Conservation (phyloP, 2,888 invertebrate species). For the Plebejus anna region DNA sequence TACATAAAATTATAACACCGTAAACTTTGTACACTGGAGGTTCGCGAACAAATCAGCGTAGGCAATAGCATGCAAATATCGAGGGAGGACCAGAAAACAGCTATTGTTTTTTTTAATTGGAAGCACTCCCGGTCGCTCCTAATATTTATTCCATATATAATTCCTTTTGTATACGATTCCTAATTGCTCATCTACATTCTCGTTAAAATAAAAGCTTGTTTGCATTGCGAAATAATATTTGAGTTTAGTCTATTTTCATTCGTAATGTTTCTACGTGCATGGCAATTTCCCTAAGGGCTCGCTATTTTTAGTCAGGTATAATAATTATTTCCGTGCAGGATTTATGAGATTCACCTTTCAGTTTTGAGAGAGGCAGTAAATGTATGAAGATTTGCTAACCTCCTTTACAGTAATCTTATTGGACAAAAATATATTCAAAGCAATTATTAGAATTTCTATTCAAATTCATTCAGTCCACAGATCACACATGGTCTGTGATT, state of each 20-base stretch:
- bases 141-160: conserved; percentile 27
- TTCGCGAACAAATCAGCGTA: conserved; percentile 59
- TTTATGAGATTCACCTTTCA: neutral
- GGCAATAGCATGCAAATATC: conserved; percentile 70
- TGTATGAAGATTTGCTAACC: too few relatives aligned
- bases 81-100: conserved; percentile 54
- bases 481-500: too few relatives aligned
- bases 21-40: conserved; percentile 49
- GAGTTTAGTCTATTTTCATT: neutral
- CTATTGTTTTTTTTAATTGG: conserved; percentile 73
- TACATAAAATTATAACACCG: conserved; percentile 52
- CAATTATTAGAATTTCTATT: too few relatives aligned
- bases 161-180: conserved; percentile 17
- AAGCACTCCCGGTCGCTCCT: conserved; percentile 44
- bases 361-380: neutral
- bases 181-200: conserved; percentile 28
- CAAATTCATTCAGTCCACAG: too few relatives aligned
- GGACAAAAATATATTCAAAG: too few relatives aligned
- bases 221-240: conserved; percentile 11
- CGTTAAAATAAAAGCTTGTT: conserved; percentile 23
- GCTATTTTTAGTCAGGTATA: neutral
- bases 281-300: neutral
- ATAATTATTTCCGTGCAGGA: neutral
- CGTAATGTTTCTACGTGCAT: neutral
- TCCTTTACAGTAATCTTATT: too few relatives aligned